Base-by-base conservation (phyloP, 2,797 vertebrate species). In the Strix occidentalis region DNA sequence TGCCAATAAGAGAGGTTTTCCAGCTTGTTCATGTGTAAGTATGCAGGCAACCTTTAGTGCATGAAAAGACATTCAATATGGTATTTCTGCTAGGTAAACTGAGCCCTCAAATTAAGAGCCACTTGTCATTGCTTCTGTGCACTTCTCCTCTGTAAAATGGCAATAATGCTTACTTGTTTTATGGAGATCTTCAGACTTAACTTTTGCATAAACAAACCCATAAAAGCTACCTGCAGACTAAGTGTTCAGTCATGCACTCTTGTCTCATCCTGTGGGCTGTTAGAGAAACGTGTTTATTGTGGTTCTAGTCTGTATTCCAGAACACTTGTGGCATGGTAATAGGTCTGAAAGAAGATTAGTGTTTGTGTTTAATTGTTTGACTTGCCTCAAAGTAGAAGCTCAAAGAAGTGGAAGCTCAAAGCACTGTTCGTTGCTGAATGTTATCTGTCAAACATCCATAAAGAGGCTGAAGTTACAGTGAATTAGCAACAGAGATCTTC, bases 141-240 rank as follows among this genome's bases (percentile, higher is more conserved):
- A 7, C 31, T 75, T 72, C 60, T 94, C 17, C 13, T 83, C 61
- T 79, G 64, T 94, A 68, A 89, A 83, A 64, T n/a, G 39, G 37
- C 61, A 86, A 13, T 63, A 81, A 33, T 0, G 2, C 35, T 80
- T 12, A 29, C 70, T 75, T 77, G 50, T 45, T 85, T 89, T 84
- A 46, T 50, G 68, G 33, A 81, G 87, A 46, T 89, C 9, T 66
- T 90, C 78, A 58, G 45, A n/a, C 61, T 82, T 87, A 72, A 58
- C 83, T 87, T 89, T 71, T 72, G 75, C 39, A 31, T 74, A 91
- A 91, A 82, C 63, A 85, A 83, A 80, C 46, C 25, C 54, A 60
- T 84, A 86, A 86, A 72, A 94, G 43, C 84, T 90, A 48, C 58
- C 94, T 93, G 83, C 66, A 53, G 90, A 91, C 88, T 74, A 75